Evolutionary conservation across 2,888 invertebrate species (phyloP), one percentile per base, ranked within the genome.

Genomic region (Nymphalis urticae): DNA sequence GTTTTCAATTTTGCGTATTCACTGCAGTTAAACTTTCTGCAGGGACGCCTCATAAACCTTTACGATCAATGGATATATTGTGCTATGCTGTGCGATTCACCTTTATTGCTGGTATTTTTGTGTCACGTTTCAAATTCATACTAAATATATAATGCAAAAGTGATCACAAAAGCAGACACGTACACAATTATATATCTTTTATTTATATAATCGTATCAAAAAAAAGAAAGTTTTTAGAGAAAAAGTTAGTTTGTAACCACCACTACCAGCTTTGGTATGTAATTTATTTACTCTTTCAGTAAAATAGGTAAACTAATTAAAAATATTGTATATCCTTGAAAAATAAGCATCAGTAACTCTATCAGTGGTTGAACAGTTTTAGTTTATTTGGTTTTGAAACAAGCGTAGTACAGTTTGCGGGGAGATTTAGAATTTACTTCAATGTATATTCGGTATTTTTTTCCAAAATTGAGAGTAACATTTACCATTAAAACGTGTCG

Each of bases 371-470:
- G 42, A 21, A 1, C 19, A n/a, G n/a, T 16, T 9, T 42, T 19
- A 42, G 5, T 2, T 59, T 19, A 42, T 59, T 59, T 59, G 59
- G 59, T 42, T 59, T 59, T 53, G 53, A 59, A 59, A 59, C 59
- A 59, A n/a, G 36, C 13, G 36, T 17, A 24, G 19, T 36, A 59
- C 42, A 59, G 59, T 58, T 36, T 59, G 36, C 19, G 59, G 59
- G 9, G 42, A 42, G 59, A 24, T 36, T 42, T 9, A 17, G 19
- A 59, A n/a, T 59, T 10, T 19, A 42, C 59, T 42, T 24, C 24
- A 53, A 53, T 27, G 42, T 59, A 21, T 59, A 59, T 36, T 59
- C n/a, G n/a, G 7, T 42, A 3, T 42, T 59, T 42, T 21, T 59
- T 59, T 59, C 13, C 19, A 17, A 42, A 42, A 53, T 53, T 24